Conservation (phyloP, 2,113 vertebrate genomes). For the Smithornis capensis region DNA sequence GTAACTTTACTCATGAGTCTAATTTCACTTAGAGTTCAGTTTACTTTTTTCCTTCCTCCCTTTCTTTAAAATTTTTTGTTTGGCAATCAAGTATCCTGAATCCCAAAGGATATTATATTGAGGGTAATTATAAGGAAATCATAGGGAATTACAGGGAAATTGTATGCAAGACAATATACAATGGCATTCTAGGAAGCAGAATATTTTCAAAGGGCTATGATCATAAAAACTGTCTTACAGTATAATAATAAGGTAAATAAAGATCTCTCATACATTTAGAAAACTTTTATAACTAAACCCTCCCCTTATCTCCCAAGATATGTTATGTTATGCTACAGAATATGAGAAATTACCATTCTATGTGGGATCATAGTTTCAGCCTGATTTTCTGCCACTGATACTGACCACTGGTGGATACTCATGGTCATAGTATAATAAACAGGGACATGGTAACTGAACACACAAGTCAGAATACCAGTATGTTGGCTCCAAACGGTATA, state of each 20-base stretch:
- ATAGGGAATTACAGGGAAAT: neutral
- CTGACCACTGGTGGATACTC: neutral
- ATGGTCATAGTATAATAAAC: neutral
- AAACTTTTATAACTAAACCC: neutral
- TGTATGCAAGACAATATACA: neutral
- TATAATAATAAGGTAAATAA: neutral
- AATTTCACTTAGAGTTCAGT: neutral
- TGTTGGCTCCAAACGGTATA: neutral
- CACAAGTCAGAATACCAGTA: neutral
- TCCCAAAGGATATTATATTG: neutral
- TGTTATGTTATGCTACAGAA: neutral
- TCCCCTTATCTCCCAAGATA: accelerated
- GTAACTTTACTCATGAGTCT: neutral
- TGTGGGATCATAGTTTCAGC: neutral
- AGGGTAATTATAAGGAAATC: neutral
- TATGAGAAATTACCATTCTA: neutral
- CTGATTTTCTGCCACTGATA: neutral
- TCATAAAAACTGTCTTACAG: neutral
- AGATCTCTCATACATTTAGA: neutral
- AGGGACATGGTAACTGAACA: neutral
- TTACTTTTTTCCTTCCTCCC: neutral
- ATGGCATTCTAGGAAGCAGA: neutral
- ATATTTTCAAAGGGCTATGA: neutral
- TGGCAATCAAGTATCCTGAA: neutral
- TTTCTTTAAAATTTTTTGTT: neutral